Evolutionary conservation across 1,140 invertebrate genomes (phyloP).

Genomic region (Dendroctonus ponderosae): DNA sequence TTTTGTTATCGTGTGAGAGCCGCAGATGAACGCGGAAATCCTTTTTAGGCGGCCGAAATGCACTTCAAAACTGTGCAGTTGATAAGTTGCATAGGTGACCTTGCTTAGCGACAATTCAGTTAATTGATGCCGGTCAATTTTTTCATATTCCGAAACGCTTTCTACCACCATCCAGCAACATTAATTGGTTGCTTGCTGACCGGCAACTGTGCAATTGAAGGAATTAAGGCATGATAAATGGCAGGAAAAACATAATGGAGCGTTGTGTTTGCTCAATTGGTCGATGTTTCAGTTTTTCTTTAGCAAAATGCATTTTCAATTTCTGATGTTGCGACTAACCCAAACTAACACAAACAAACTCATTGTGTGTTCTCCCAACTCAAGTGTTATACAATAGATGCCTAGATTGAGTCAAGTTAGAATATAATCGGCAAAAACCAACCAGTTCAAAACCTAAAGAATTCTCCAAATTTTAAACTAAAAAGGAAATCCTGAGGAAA

Average conservation of each 20-base stretch:
- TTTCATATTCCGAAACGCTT: background rate
- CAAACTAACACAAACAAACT: background rate
- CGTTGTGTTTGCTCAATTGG: background rate
- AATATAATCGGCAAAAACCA: too few species aligned
- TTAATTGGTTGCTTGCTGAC: constrained; percentile 3
- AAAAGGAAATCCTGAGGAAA: too few species aligned
- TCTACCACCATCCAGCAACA: background rate
- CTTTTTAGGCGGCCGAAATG: background rate
- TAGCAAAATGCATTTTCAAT: background rate
- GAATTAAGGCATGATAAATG: background rate
- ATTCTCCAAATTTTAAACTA: too few species aligned
- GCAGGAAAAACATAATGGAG: background rate
- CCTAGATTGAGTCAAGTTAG: too few species aligned
- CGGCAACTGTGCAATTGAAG: background rate
- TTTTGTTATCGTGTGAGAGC: background rate
- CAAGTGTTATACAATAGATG: background rate
- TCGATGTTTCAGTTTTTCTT: background rate
- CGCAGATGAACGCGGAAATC: background rate
- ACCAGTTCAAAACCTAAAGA: too few species aligned
- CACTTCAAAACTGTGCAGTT: background rate
- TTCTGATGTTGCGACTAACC: background rate
- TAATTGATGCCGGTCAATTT: constrained; percentile 1
- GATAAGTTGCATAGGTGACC: background rate
- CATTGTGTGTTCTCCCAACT: too few species aligned
- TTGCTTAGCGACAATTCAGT: constrained; percentile 1